Conservation (phyloP, 2,113 vertebrate genomes). For the Tragelaphus scriptus region DNA sequence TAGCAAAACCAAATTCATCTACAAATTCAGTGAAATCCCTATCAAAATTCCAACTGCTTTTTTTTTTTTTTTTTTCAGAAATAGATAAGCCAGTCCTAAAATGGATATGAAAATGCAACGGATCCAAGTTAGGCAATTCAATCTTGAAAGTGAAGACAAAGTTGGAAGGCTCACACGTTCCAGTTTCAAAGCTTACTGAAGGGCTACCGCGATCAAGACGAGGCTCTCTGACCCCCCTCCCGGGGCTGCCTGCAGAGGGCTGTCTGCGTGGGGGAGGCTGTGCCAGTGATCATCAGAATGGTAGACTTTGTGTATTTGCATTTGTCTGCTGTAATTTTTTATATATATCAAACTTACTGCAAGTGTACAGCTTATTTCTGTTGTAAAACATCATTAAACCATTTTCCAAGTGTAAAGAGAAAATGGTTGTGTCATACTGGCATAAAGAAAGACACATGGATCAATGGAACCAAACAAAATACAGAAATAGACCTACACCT, state of each 20-base stretch:
- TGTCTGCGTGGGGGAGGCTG: slow-evolving; percentile 87
- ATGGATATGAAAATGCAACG: neutral
- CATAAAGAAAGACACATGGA: neutral
- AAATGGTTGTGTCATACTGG: too few relatives aligned
- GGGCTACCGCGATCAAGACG: neutral
- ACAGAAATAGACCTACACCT: neutral
- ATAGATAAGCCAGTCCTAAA: neutral
- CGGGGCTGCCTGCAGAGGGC: slow-evolving; percentile 72
- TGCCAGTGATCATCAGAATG: slow-evolving; percentile 94
- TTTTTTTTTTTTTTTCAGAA: neutral
- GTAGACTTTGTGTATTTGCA: slow-evolving; percentile 95
- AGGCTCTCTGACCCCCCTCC: slow-evolving; percentile 44
- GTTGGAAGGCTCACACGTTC: neutral
- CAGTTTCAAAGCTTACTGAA: neutral
- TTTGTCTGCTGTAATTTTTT: slow-evolving; percentile 99
- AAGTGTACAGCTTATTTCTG: slow-evolving; percentile 99
- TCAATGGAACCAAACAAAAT: neutral
- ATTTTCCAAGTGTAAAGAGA: slow-evolving; percentile 94
- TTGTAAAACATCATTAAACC: slow-evolving; percentile 99
- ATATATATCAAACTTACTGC: slow-evolving; percentile 98
- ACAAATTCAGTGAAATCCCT: neutral
- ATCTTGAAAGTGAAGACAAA: neutral
- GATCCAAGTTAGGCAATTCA: neutral
- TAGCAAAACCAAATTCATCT: neutral
- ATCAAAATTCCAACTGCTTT: neutral